A percentile compares a stretch with the other conserved stretches of the same genome.
These are phyloP conservation scores for Periophthalmodon schlosseri DNA, from an alignment of 2,113 vertebrate species.

Conservation along the genomic window DNA sequence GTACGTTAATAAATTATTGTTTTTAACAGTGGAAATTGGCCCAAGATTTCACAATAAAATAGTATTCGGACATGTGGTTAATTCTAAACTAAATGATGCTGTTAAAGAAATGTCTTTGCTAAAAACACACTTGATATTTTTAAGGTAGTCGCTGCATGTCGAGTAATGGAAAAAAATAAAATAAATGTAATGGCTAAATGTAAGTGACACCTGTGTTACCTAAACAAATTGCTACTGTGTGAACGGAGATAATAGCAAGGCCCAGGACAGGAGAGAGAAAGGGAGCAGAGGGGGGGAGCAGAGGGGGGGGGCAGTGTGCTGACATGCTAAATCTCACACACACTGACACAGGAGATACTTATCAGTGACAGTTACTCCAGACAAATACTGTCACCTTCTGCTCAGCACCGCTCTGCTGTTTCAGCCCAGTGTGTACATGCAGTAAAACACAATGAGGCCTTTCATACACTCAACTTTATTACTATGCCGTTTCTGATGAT, in stretches of 20 bases:
- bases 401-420: constrained; percentile 31
- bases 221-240: constrained; percentile 70
- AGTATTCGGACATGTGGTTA: not conserved
- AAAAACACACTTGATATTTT: no score
- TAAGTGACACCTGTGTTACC: constrained; percentile 53
- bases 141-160: not conserved
- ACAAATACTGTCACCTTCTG: constrained; percentile 64
- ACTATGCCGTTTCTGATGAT: not conserved
- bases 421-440: not conserved
- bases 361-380: constrained; percentile 69
- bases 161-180: constrained; percentile 44
- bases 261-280: not conserved
- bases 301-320: constrained; percentile 64
- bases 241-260: constrained; percentile 43
- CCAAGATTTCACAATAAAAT: not conserved
- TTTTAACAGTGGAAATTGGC: not conserved
- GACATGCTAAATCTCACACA: constrained; percentile 74
- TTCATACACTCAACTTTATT: constrained; percentile 22
- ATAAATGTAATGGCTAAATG: constrained; percentile 49
- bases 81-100: not conserved
- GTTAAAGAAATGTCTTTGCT: not conserved
- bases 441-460: constrained; percentile 8
- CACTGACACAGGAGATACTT: constrained; percentile 76
- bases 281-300: constrained; percentile 13
- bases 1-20: no score